phyloP scores from a whole-genome alignment of 2,113 vertebrate genomes.

The Salvelinus fontinalis region DNA sequence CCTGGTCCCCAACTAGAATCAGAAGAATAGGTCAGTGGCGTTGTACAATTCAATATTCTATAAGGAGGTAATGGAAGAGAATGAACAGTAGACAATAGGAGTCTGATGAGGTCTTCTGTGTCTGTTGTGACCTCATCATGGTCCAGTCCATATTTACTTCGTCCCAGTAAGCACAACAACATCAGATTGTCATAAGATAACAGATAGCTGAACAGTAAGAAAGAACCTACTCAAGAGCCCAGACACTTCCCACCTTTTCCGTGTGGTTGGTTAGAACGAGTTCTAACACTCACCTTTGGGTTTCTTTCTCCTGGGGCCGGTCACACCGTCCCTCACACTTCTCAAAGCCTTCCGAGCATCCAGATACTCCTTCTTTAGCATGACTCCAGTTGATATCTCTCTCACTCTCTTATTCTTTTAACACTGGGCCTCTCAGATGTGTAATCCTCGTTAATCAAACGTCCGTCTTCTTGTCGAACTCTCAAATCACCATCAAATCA shows the following conservation, averaged over 20 bases:
- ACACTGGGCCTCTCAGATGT: background rate
- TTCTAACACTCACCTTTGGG: conserved; percentile 61
- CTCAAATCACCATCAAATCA: background rate
- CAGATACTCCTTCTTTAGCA: conserved; percentile 63
- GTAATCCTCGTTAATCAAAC: background rate
- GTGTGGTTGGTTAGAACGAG: too few species aligned
- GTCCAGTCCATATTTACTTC: background rate
- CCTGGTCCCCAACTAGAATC: background rate
- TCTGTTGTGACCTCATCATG: background rate
- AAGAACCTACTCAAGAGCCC: too few species aligned
- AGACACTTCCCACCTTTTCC: too few species aligned
- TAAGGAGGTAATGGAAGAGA: background rate
- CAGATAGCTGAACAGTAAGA: too few species aligned
- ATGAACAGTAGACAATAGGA: background rate
- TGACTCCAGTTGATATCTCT: conserved; percentile 16
- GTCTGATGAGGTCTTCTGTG: background rate
- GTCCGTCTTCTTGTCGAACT: background rate
- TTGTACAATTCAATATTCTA: background rate
- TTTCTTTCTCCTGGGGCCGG: conserved; percentile 57
- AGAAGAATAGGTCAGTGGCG: background rate
- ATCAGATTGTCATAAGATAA: too few species aligned
- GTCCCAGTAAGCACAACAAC: too few species aligned
- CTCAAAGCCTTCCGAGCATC: conserved; percentile 64
- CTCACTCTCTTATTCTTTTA: background rate
- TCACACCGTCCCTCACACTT: conserved; percentile 39